These are phyloP conservation scores for Smutsia temminckii DNA, from an alignment of 2,797 vertebrate genomes.

Conservation along the genomic window DNA sequence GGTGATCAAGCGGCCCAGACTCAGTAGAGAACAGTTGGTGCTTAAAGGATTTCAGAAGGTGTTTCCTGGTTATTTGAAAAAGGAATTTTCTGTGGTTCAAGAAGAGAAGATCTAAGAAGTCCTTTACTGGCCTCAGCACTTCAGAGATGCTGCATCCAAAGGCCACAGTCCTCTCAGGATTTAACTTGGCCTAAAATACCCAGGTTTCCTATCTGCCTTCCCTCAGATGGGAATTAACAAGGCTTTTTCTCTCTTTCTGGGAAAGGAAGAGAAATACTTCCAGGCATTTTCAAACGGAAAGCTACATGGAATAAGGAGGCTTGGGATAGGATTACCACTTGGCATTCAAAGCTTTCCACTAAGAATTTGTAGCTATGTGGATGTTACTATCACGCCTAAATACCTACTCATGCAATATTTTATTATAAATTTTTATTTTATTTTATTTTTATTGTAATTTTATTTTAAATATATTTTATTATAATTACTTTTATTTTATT, in stretches of 20 bases:
- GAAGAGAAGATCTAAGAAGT: not conserved
- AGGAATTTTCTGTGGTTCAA: not conserved
- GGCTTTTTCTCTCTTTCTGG: not conserved
- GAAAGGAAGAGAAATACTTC: not conserved
- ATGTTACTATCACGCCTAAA: not conserved
- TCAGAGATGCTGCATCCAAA: not conserved
- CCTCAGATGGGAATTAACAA: not conserved
- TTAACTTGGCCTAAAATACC: not conserved
- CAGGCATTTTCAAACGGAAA: not conserved
- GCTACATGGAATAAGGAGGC: not conserved
- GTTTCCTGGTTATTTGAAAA: not conserved
- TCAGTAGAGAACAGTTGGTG: not conserved
- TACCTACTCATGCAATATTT: not conserved
- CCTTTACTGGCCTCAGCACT: not conserved
- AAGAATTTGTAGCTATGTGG: not conserved
- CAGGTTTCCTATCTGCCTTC: not conserved
- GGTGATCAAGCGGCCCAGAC: not conserved
- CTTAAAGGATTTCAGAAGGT: not conserved
- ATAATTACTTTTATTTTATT: no score
- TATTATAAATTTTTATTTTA: not conserved
- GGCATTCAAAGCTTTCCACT: not conserved
- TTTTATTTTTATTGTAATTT: no score
- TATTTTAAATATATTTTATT: no score
- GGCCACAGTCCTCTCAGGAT: not conserved
- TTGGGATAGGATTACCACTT: not conserved